phyloP scores from a whole-genome alignment of 2,113 vertebrate species.

The Propithecus coquereli region DNA sequence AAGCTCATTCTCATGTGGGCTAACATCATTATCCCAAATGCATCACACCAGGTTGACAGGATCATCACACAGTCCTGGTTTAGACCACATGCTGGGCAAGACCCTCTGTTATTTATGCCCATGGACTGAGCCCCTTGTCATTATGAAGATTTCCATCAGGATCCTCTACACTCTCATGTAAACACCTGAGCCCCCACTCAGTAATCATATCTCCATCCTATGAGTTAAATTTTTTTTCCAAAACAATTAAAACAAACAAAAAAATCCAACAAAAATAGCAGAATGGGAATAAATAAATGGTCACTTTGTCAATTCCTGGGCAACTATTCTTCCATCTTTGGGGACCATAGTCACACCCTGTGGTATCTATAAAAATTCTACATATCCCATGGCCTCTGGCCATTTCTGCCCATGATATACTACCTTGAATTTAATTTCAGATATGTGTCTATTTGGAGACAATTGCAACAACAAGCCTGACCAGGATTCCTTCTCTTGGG shows the following conservation, averaged over 20 bases:
- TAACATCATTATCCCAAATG: background rate
- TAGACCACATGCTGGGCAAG: background rate
- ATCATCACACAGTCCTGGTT: background rate
- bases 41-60: background rate
- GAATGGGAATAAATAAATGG: background rate
- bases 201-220: background rate
- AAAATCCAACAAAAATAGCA: background rate
- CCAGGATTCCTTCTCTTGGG: background rate
- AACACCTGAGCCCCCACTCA: background rate
- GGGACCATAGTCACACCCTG: background rate
- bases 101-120: background rate
- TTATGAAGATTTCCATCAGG: background rate
- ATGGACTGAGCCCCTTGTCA: no score
- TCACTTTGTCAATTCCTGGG: no score
- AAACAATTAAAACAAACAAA: background rate
- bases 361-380: background rate
- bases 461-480: background rate
- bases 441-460: background rate
- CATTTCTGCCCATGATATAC: background rate
- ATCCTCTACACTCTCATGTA: background rate
- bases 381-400: no score
- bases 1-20: background rate
- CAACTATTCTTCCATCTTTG: no score
- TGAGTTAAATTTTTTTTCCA: background rate
- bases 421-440: background rate